Evolutionary conservation across 2,113 vertebrate species (phyloP).

Genomic region (Lagenorhynchus albirostris): DNA sequence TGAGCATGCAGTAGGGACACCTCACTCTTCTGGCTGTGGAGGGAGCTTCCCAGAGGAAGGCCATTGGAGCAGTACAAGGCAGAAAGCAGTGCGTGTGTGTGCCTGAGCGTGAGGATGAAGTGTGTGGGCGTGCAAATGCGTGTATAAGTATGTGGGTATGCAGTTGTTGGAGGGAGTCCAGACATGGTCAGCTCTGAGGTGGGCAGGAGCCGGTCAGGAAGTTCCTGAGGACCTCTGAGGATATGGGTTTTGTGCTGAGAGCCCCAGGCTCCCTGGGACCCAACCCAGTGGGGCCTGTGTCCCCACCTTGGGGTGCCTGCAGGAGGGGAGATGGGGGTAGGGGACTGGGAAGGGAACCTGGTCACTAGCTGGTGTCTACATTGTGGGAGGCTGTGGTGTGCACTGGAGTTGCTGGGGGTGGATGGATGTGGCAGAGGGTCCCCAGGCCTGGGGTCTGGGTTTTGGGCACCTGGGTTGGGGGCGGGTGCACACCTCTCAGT

Average conservation of each 20-base stretch:
- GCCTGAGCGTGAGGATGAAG: background rate
- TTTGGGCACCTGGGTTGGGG: background rate
- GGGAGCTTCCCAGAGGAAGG: background rate
- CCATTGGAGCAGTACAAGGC: background rate
- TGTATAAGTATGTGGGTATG: background rate
- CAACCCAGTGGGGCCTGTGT: background rate
- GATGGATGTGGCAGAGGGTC: background rate
- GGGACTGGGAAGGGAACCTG: background rate
- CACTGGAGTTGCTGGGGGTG: background rate
- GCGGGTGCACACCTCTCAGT: background rate
- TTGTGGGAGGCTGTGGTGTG: background rate
- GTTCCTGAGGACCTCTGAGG: background rate
- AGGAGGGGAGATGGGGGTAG: background rate
- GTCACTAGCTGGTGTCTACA: background rate
- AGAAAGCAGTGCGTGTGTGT: rapidly evolving
- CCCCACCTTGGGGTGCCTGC: background rate
- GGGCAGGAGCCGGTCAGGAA: background rate
- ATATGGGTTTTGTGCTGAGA: background rate
- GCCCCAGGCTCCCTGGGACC: background rate
- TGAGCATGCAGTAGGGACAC: background rate
- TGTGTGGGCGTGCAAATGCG: background rate
- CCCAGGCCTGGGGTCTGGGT: background rate
- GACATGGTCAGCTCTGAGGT: background rate
- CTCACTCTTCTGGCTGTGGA: background rate
- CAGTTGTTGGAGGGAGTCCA: background rate